These are phyloP conservation scores for Zosterops lateralis DNA, from an alignment of 2,113 vertebrate species.

Conservation along the genomic window DNA sequence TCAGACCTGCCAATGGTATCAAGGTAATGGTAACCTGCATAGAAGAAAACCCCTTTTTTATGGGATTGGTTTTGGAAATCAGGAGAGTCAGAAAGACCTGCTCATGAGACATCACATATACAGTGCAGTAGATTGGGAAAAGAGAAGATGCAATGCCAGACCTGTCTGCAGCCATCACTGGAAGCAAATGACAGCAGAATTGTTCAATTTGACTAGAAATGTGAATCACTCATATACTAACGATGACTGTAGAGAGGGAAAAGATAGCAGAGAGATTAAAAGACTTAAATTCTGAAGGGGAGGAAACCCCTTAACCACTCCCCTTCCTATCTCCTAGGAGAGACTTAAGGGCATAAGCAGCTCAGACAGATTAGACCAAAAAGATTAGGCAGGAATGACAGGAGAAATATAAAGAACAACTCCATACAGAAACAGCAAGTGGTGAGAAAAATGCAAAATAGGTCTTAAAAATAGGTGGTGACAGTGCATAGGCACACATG, in stretches of 20 bases:
- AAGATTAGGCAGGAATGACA: background rate
- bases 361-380: constrained; percentile 26
- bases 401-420: background rate
- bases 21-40: background rate
- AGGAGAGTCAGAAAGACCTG: background rate
- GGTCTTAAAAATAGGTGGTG: background rate
- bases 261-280: background rate
- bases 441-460: background rate
- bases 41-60: background rate
- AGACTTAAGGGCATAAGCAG: background rate
- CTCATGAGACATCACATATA: background rate
- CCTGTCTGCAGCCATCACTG: background rate
- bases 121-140: background rate
- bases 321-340: background rate
- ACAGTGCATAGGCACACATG: background rate
- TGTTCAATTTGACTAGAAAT: background rate
- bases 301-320: background rate
- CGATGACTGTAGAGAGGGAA: background rate
- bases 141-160: background rate
- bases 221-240: background rate
- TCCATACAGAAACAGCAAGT: background rate
- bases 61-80: background rate
- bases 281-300: background rate
- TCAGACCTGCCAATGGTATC: background rate
- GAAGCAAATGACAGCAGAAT: background rate